phyloP scores from a whole-genome alignment of 2,888 invertebrate genomes.

The Alitta virens region DNA sequence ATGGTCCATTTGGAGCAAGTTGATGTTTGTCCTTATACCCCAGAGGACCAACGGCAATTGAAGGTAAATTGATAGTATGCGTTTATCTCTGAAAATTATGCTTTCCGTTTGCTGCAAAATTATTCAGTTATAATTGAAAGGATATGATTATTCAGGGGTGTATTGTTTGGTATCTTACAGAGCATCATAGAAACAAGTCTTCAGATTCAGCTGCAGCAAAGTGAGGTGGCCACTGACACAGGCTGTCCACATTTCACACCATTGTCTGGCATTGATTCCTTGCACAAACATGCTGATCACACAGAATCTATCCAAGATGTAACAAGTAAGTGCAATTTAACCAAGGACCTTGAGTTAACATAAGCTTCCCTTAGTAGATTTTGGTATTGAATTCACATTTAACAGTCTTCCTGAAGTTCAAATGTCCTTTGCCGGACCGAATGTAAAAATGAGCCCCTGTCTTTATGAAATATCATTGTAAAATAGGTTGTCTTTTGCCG shows the following conservation, averaged over 20 bases:
- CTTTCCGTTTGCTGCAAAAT: no score
- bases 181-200: conserved; percentile 61
- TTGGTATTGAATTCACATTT: no score
- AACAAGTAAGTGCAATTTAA: no score
- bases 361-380: no score
- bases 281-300: conserved; percentile 63
- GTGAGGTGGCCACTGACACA: conserved; percentile 59
- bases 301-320: neutral
- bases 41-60: conserved; percentile 1
- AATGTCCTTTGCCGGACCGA: no score
- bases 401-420: no score
- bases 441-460: no score
- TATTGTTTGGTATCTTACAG: conserved; percentile 3
- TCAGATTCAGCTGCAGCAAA: conserved; percentile 66
- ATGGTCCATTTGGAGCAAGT: conserved; percentile 11
- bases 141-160: neutral
- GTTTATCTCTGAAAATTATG: no score
- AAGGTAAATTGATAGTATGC: conserved; percentile 1
- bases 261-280: conserved; percentile 58
- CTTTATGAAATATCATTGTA: no score
- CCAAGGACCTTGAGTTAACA: no score
- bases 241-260: conserved; percentile 60
- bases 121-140: no score
- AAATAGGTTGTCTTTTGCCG: no score
- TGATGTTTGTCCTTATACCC: conserved; percentile 4